phyloP scores from a whole-genome alignment of 2,797 vertebrate genomes.

The Nothura maculosa region DNA sequence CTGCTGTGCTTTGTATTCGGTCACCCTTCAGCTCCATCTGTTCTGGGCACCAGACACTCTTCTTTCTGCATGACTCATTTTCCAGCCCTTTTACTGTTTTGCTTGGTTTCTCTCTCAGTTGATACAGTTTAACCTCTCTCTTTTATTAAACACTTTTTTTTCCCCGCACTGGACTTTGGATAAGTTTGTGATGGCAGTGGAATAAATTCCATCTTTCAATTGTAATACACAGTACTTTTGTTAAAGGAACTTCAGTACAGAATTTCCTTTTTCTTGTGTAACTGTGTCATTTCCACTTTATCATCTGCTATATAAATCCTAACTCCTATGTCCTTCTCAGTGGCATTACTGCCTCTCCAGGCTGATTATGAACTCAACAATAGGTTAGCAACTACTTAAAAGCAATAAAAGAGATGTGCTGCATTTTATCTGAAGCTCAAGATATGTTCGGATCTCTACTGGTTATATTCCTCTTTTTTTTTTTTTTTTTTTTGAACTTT shows the following conservation, averaged over 20 bases:
- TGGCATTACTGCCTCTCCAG: background rate
- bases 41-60: background rate
- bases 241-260: background rate
- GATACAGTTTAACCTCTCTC: background rate
- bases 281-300: conserved; percentile 13
- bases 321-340: background rate
- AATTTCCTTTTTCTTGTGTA: background rate
- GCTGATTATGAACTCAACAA: conserved; percentile 22
- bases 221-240: background rate
- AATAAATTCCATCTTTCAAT: background rate
- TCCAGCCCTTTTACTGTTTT: background rate
- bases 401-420: conserved; percentile 7
- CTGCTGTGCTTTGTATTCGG: conserved; percentile 20
- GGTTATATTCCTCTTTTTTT: conserved; percentile 10
- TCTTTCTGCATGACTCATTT: background rate
- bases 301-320: background rate
- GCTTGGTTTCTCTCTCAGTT: background rate
- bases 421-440: background rate
- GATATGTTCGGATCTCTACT: background rate
- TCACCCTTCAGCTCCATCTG: background rate
- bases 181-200: background rate
- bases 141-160: background rate
- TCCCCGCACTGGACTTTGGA: background rate
- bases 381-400: conserved; percentile 34
- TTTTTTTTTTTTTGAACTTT: background rate